Evolutionary conservation across 2,113 vertebrate species (phyloP).

Genomic region (Grammomys surdaster): DNA sequence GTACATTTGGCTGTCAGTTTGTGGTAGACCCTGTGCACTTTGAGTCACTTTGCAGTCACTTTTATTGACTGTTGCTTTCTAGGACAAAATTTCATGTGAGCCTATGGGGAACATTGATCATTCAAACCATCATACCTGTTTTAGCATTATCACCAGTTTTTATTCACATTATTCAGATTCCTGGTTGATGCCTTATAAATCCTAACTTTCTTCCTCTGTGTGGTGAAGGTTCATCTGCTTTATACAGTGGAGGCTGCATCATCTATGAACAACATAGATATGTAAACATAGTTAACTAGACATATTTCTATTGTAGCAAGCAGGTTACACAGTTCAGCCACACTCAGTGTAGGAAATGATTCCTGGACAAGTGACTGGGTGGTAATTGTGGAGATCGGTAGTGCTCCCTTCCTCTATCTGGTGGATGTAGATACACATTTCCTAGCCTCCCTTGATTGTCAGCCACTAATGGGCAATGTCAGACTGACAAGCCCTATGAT

Average conservation of each 20-base stretch:
- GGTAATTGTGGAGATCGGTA: not conserved
- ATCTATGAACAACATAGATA: too few species aligned
- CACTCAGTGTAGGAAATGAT: not conserved
- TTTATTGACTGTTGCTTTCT: not conserved
- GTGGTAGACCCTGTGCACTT: not conserved
- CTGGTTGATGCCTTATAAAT: not conserved
- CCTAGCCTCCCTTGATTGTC: not conserved
- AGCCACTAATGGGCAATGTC: not conserved
- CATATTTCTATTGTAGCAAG: not conserved
- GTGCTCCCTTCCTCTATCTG: not conserved
- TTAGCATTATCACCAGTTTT: not conserved
- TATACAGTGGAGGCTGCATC: not conserved
- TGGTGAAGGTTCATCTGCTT: not conserved
- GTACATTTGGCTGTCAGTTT: not conserved
- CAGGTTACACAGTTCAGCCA: not conserved
- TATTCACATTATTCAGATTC: not conserved
- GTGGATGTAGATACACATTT: not conserved
- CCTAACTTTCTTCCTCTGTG: not conserved
- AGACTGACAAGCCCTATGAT: not conserved
- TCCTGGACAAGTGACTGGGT: too few species aligned
- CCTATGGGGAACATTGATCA: too few species aligned
- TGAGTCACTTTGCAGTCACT: not conserved
- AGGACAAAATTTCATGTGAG: not conserved
- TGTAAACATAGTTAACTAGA: too few species aligned
- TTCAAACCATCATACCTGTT: not conserved